A percentile compares a stretch with the other conserved stretches of the same genome.
Evolutionary conservation across 2,797 vertebrate genomes (phyloP).

Genomic region (Liparis tanakae): DNA sequence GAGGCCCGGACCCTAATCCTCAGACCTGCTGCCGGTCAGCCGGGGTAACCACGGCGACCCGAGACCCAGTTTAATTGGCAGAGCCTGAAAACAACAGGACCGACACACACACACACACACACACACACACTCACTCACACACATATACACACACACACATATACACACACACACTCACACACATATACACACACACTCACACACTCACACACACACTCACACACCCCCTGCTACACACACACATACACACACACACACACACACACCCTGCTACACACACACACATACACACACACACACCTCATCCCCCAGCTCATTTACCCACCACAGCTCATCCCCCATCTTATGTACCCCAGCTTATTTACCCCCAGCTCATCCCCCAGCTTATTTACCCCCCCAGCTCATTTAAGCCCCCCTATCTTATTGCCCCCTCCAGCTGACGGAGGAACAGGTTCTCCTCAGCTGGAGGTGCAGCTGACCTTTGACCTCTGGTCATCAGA

Average conservation of each 20-base stretch:
- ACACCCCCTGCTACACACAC: slow-evolving; percentile 32
- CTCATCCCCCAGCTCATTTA: too few species aligned
- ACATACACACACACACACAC: slow-evolving; percentile 22
- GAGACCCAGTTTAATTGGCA: slow-evolving; percentile 53
- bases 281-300: neutral
- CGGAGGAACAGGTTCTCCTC: slow-evolving; percentile 27
- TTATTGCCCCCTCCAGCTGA: slow-evolving; percentile 6
- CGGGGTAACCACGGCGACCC: slow-evolving; percentile 33
- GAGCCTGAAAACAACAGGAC: slow-evolving; percentile 33
- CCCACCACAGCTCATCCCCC: too few species aligned
- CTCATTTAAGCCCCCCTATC: too few species aligned
- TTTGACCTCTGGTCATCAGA: neutral
- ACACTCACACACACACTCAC: too few species aligned
- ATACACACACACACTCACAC: too few species aligned
- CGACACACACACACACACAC: too few species aligned
- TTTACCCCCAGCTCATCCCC: too few species aligned
- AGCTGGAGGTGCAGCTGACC: slow-evolving; percentile 30
- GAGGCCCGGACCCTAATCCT: slow-evolving; percentile 41
- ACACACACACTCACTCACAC: too few species aligned
- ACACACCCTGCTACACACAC: slow-evolving; percentile 6
- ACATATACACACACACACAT: too few species aligned
- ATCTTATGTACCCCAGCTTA: too few species aligned
- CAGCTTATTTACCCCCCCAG: slow-evolving; percentile 41
- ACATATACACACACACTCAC: too few species aligned
- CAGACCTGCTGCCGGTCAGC: slow-evolving; percentile 16